Base-by-base conservation (phyloP, 1,140 invertebrate genomes). In the Drosophila sulfurigaster region DNA sequence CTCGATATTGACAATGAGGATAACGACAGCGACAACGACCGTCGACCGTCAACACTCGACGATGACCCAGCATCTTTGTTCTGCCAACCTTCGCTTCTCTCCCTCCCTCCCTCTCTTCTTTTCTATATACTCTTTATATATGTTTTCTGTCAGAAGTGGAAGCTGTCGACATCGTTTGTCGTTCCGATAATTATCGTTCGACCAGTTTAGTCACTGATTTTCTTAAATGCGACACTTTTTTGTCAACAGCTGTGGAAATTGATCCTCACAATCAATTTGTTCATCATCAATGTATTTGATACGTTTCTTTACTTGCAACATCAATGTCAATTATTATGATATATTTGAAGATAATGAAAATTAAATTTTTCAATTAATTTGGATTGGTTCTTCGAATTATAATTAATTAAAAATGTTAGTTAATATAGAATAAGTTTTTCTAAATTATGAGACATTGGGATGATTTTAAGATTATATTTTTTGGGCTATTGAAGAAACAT, bases 151-250 rank as follows among this genome's bases (percentile, higher is more conserved):
- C 20, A 28, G 15, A 15, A 67, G 16, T 41, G 8, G 28, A 20
- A 75, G 25, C 28, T 74, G 30, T 30, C 52, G 52, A 49, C 72
- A 69, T 43, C 46, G 46, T 49, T 75, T 75, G 80, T 75, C 81
- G 81, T 83, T 81, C 76, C 78, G 85, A 89, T 81, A 76, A 89
- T 89, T 85, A 51, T 73, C 35, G 62, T 80, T 71, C 68, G 69
- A 69, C 59, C 41, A 73, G 83, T 78, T 79, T 52, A 60, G 63
- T 79, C 66, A 38, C 51, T 65, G 80, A 57, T 80, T 75, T 79
- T 75, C 28, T 32, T 70, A 15, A 30, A 32, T 15, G 30, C 48
- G 43, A 46, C 35, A 25, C 28, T 49, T 72, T 59, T 49, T 43
- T 68, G 56, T 30, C 69, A 60, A 20, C 43, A 49, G 75, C 20